A percentile compares a stretch with the other conserved stretches of the same genome.
Evolutionary conservation across 2,113 vertebrate genomes (phyloP).

Genomic region (Dryoscopus gambensis): DNA sequence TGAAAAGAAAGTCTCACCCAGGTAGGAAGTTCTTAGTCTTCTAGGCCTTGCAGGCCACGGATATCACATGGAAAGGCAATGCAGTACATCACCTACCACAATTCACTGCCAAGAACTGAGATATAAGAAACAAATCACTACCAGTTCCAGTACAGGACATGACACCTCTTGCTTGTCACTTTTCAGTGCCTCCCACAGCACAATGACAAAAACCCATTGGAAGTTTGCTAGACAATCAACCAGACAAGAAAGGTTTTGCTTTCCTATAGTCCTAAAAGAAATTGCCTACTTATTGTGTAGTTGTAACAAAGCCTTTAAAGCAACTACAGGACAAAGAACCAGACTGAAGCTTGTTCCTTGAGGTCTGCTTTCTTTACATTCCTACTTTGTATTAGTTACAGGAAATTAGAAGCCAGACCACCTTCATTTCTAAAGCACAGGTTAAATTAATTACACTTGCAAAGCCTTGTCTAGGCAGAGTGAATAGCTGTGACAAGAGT

Average conservation of each 20-base stretch:
- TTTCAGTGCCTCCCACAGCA: background rate
- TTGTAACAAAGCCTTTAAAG: background rate
- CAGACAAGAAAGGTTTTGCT: background rate
- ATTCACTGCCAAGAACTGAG: background rate
- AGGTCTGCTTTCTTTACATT: background rate
- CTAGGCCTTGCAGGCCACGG: background rate
- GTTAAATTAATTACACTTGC: background rate
- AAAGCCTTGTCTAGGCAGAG: background rate
- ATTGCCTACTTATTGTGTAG: background rate
- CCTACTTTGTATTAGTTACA: background rate
- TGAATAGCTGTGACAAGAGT: background rate
- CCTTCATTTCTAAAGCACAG: constrained; percentile 10
- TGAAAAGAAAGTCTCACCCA: background rate
- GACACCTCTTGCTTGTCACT: background rate
- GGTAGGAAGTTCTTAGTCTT: background rate
- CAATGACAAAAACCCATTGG: background rate
- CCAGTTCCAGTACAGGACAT: background rate
- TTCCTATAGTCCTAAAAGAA: background rate
- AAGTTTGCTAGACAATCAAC: background rate
- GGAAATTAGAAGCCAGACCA: constrained; percentile 17
- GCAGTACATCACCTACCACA: background rate
- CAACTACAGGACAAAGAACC: background rate
- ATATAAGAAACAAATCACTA: background rate
- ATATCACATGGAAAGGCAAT: background rate
- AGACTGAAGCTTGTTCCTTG: background rate